A percentile compares a stretch with the other conserved stretches of the same genome.
Evolutionary conservation across 2,888 invertebrate species (phyloP).

Genomic region (Gymnosoma rotundatum): DNA sequence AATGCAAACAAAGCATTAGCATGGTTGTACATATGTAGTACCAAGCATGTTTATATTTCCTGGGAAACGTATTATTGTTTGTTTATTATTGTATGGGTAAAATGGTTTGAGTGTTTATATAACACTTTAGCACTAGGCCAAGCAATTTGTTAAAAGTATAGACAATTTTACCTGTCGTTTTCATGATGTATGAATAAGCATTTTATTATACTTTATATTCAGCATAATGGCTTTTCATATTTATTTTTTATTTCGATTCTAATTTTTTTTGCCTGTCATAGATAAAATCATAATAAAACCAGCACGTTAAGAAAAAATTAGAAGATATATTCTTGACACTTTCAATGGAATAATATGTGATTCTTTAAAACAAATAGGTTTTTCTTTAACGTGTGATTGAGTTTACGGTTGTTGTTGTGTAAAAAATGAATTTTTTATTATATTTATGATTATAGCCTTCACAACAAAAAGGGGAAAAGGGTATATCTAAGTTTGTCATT

Average conservation of each 20-base stretch:
- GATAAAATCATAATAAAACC: neutral
- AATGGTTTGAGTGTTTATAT: neutral
- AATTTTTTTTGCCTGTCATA: neutral
- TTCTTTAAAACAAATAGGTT: no score
- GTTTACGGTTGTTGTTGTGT: no score
- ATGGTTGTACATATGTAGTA: neutral
- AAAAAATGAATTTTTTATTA: no score
- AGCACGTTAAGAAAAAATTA: conserved; percentile 37
- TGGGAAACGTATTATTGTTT: neutral
- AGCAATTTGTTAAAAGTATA: conserved; percentile 62
- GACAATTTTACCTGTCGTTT: conserved; percentile 65
- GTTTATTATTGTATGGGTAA: neutral
- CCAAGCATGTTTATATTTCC: neutral
- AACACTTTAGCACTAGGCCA: conserved; percentile 41
- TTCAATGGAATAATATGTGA: conserved; percentile 4
- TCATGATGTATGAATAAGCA: conserved; percentile 65
- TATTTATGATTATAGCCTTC: no score
- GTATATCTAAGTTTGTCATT: no score
- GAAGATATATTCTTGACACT: conserved; percentile 19
- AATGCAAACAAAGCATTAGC: conserved; percentile 17
- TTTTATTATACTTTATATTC: conserved; percentile 56
- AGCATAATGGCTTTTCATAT: conserved; percentile 48
- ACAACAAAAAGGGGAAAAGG: no score
- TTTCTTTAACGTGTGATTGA: no score
- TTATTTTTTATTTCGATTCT: neutral